phyloP scores from a whole-genome alignment of 2,888 invertebrate genomes.

The Iselma pallidipennis region DNA sequence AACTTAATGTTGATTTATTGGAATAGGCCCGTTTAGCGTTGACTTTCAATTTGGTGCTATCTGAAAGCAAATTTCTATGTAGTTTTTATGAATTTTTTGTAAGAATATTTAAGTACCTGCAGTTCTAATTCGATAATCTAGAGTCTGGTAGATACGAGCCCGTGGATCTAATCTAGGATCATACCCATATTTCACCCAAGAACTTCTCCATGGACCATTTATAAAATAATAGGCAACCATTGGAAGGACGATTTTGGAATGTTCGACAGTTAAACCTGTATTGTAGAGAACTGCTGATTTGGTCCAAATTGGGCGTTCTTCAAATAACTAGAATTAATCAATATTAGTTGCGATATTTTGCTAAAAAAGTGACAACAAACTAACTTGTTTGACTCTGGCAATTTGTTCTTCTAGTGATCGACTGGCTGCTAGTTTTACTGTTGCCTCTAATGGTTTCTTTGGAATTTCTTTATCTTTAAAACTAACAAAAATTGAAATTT shows the following conservation, averaged over 20 bases:
- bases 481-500: slow-evolving; percentile 62
- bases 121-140: slow-evolving; percentile 78
- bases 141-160: slow-evolving; percentile 83
- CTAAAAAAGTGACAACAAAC: slow-evolving; percentile 23
- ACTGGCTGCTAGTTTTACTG: slow-evolving; percentile 30
- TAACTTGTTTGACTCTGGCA: slow-evolving; percentile 40
- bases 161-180: slow-evolving; percentile 83
- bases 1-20: slow-evolving; percentile 34
- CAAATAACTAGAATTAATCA: slow-evolving; percentile 70
- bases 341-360: no score
- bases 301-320: slow-evolving; percentile 89
- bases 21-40: slow-evolving; percentile 59
- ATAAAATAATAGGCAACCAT: slow-evolving; percentile 82
- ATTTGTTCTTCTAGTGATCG: slow-evolving; percentile 48
- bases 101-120: no score
- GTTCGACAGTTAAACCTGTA: slow-evolving; percentile 64
- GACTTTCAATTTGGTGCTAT: slow-evolving; percentile 59
- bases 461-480: slow-evolving; percentile 57
- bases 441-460: slow-evolving; percentile 28
- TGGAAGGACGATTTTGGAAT: slow-evolving; percentile 79
- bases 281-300: slow-evolving; percentile 72
- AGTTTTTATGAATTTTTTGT: no score
- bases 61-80: slow-evolving; percentile 41
- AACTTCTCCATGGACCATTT: slow-evolving; percentile 90
- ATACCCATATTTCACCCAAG: slow-evolving; percentile 90